Percentiles rank a stretch among this genome's conserved stretches.
These are phyloP conservation scores for Argentina silus DNA, from an alignment of 2,797 vertebrate species.

Conservation along the genomic window DNA sequence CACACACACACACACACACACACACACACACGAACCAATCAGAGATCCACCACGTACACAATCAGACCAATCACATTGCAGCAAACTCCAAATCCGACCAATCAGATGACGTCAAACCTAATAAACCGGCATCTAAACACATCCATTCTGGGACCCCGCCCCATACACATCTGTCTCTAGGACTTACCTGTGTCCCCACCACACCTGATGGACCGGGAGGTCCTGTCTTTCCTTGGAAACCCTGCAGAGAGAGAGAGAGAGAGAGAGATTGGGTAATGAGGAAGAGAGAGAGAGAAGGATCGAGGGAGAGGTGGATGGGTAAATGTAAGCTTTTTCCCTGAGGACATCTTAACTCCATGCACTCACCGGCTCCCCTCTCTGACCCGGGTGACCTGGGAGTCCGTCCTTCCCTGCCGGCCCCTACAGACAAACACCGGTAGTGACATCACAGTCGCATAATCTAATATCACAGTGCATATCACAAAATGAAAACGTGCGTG, in stretches of 20 bases:
- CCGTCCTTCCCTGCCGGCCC: conserved; percentile 86
- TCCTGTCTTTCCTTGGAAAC: conserved; percentile 98
- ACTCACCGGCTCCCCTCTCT: conserved; percentile 97
- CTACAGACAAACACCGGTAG: conserved; percentile 47
- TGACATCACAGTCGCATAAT: neutral
- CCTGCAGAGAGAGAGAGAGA: conserved; percentile 74
- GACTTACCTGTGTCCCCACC: conserved; percentile 94
- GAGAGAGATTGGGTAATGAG: neutral
- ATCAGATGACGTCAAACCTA: neutral
- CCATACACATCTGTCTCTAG: neutral
- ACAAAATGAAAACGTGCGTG: neutral
- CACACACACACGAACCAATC: conserved; percentile 1
- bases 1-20: neutral
- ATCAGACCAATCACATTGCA: neutral
- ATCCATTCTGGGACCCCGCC: too few species aligned
- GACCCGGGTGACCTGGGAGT: conserved; percentile 95
- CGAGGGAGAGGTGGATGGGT: neutral
- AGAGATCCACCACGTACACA: conserved; percentile 2
- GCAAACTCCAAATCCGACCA: neutral
- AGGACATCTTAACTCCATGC: neutral
- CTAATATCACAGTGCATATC: neutral
- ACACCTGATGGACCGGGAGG: conserved; percentile 93
- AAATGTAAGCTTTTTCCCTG: neutral
- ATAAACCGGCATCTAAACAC: neutral
- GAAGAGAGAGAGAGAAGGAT: neutral